A percentile compares a stretch with the other conserved stretches of the same genome.
phyloP scores from a whole-genome alignment of 1,140 invertebrate genomes.

The Pseudomyrmex sp. region DNA sequence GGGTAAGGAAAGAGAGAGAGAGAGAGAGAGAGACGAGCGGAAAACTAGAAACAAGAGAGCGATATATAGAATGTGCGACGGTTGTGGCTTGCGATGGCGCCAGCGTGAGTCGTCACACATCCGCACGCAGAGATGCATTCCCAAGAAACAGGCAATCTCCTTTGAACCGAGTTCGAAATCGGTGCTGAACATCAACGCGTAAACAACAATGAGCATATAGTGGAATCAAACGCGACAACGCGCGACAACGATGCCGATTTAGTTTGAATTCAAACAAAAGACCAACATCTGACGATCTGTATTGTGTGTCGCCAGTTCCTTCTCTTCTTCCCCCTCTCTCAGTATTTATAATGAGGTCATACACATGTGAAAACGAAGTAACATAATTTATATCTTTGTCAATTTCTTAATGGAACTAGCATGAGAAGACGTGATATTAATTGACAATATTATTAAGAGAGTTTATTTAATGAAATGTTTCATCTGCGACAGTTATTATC shows the following conservation, averaged over 20 bases:
- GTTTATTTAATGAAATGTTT: neutral
- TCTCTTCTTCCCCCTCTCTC: no score
- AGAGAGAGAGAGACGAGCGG: neutral
- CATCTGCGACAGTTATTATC: neutral
- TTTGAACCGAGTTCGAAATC: slow-evolving; percentile 75
- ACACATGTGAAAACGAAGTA: neutral
- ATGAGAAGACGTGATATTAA: neutral
- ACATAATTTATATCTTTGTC: neutral
- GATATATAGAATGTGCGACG: neutral
- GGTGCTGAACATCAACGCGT: slow-evolving; percentile 46
- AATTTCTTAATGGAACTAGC: neutral
- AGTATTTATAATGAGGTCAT: neutral
- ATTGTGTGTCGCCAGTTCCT: neutral
- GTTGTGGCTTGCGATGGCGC: slow-evolving; percentile 76
- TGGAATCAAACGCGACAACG: neutral
- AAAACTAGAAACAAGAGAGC: no score
- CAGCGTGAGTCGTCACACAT: slow-evolving; percentile 81
- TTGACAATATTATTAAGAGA: neutral
- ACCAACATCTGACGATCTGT: slow-evolving; percentile 1
- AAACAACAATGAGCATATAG: slow-evolving; percentile 34
- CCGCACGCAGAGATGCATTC: slow-evolving; percentile 63
- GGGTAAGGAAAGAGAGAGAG: slow-evolving; percentile 40
- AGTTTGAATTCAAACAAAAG: neutral
- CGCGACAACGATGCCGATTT: slow-evolving; percentile 8
- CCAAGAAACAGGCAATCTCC: slow-evolving; percentile 76